Evolutionary conservation across 2,888 invertebrate species (phyloP), one percentile per base, ranked within the genome.

Genomic region (Plebejus anna): DNA sequence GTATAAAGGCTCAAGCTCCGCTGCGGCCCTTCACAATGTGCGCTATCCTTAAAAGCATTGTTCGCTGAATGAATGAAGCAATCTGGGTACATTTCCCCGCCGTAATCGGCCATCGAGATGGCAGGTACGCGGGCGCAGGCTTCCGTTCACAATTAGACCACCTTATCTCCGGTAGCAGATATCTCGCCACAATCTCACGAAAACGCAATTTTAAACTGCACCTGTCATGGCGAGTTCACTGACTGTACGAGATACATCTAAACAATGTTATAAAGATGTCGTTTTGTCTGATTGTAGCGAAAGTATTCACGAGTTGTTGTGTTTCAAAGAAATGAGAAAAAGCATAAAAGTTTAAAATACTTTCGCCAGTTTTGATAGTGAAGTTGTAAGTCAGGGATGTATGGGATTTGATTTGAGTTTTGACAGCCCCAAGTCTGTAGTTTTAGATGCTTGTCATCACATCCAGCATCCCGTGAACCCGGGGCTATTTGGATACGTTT

Each of bases 401-500:
- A 9, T 47, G 47, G 9, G 9, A 11, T 47, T 47, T 42, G 9
- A 11, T 47, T 47, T 42, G 9, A 42, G 42, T 9, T 42, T 9
- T 47, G 11, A 22, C 22, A 42, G 42, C 9, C 9, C 9, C 9
- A 42, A 9, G 42, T 42, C 42, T 42, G 42, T 42, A 42, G 9
- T 42, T 47, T 47, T 3, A 2, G 47, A 3, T 47, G 47, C 47
- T 47, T 47, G 9, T 3, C 3, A 6, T 1, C 11, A 61, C 22
- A 28, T 13, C 90, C 91, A 89, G 90, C 90, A 87, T 90, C 93
- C 92, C 80, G 87, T 81, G 92, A 87, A 90, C 93, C 92, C 80
- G 87, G 81, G 92, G 93, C 93, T 92, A 91, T 94, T 92, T 92
- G 92, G 89, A 87, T 90, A 90, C 89, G 86, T 90, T 89, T 89